Conservation (phyloP, 2,888 invertebrate genomes). For the Drosophila meridionalis region DNA sequence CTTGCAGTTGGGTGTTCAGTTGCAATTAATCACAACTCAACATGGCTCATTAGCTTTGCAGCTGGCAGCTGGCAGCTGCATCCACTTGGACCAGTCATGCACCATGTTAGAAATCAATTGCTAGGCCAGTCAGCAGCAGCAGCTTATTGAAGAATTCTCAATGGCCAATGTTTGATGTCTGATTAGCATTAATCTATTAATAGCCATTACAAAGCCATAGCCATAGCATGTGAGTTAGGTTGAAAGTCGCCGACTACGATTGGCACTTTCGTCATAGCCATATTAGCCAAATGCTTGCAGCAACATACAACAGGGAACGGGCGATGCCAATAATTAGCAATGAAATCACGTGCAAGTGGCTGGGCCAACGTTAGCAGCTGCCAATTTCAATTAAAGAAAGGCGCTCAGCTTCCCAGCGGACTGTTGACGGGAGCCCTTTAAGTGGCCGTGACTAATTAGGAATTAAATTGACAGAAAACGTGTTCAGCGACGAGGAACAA, state of each 20-base stretch:
- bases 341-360: slow-evolving; percentile 69
- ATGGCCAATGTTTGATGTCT: slow-evolving; percentile 38
- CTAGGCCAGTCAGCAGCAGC: slow-evolving; percentile 3
- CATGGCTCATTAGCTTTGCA: slow-evolving; percentile 49
- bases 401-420: slow-evolving; percentile 20
- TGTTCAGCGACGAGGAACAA: slow-evolving; percentile 46
- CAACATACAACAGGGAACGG: background rate
- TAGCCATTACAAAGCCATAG: slow-evolving; percentile 10
- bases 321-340: slow-evolving; percentile 69
- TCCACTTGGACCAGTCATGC: slow-evolving; percentile 7
- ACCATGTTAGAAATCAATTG: slow-evolving; percentile 30
- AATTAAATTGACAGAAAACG: slow-evolving; percentile 76
- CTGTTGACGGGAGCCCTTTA: slow-evolving; percentile 29
- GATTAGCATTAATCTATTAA: slow-evolving; percentile 49
- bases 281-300: slow-evolving; percentile 1
- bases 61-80: slow-evolving; percentile 42
- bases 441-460: slow-evolving; percentile 74
- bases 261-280: slow-evolving; percentile 48
- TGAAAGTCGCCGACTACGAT: slow-evolving; percentile 16
- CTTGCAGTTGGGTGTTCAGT: slow-evolving; percentile 36
- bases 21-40: slow-evolving; percentile 51
- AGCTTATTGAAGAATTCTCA: slow-evolving; percentile 30
- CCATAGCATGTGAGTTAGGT: background rate
- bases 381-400: slow-evolving; percentile 72
- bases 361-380: slow-evolving; percentile 62